phyloP scores from a whole-genome alignment of 1,140 invertebrate species.

The Condylostylus longicornis region DNA sequence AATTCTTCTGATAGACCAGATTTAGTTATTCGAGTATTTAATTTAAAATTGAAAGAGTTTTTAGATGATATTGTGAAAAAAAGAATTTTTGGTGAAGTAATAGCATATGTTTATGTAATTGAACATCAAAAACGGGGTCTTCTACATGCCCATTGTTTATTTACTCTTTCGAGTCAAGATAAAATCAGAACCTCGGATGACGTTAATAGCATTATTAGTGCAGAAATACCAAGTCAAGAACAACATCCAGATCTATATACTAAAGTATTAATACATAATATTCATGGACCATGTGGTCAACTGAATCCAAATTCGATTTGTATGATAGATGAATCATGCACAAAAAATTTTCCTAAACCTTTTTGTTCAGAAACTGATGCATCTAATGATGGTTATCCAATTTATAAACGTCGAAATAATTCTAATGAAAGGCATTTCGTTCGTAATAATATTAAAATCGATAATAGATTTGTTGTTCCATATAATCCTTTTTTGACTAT shows the following conservation, averaged over 20 bases:
- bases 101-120: constrained; percentile 32
- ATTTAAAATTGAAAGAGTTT: constrained; percentile 33
- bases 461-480: constrained; percentile 22
- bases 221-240: constrained; percentile 32
- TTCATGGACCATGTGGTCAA: constrained; percentile 39
- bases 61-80: constrained; percentile 32
- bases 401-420: constrained; percentile 26
- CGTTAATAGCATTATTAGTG: too few relatives aligned
- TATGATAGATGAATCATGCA: constrained; percentile 20
- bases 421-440: constrained; percentile 10
- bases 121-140: constrained; percentile 33
- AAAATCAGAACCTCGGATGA: too few relatives aligned
- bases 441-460: constrained; percentile 7
- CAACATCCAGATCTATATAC: constrained; percentile 30
- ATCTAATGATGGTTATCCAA: constrained; percentile 31
- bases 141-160: constrained; percentile 7
- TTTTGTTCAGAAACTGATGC: constrained; percentile 11
- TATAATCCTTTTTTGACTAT: constrained; percentile 14
- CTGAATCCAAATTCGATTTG: constrained; percentile 19
- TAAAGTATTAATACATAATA: constrained; percentile 33
- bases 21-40: constrained; percentile 33
- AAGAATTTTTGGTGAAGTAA: constrained; percentile 21
- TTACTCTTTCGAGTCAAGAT: constrained; percentile 4
- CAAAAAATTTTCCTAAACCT: constrained; percentile 15
- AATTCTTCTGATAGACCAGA: constrained; percentile 21